These are phyloP conservation scores for Anthoscopus minutus DNA, from an alignment of 2,113 vertebrate genomes.

Conservation along the genomic window DNA sequence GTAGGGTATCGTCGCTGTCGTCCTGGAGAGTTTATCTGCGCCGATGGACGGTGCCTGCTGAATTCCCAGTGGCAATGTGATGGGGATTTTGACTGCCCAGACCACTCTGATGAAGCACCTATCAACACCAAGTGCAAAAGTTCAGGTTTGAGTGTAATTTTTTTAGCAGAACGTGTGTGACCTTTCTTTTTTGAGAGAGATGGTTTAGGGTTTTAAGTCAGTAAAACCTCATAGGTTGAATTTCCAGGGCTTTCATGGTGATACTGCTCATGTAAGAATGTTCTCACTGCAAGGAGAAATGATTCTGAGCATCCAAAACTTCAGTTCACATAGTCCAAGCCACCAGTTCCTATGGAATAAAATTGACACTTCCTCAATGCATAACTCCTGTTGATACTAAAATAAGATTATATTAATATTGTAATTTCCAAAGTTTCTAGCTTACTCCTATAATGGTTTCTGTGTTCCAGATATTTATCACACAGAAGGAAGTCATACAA, in stretches of 20 bases:
- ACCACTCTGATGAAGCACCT: conserved; percentile 93
- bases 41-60: conserved; percentile 89
- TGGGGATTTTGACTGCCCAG: conserved; percentile 90
- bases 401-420: background rate
- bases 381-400: background rate
- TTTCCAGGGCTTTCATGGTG: background rate
- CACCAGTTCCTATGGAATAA: background rate
- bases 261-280: background rate
- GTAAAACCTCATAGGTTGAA: background rate
- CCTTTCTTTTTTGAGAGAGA: background rate
- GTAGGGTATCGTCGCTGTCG: conserved; percentile 86
- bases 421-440: background rate
- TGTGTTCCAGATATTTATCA: background rate
- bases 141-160: conserved; percentile 74
- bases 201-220: background rate
- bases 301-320: background rate
- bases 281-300: background rate
- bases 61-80: conserved; percentile 95
- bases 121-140: conserved; percentile 88
- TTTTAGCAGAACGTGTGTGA: accelerated
- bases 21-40: conserved; percentile 87
- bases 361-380: background rate
- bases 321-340: background rate
- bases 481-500: background rate
- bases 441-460: background rate